phyloP scores from a whole-genome alignment of 2,888 invertebrate species.

The Ernsta delagoae region DNA sequence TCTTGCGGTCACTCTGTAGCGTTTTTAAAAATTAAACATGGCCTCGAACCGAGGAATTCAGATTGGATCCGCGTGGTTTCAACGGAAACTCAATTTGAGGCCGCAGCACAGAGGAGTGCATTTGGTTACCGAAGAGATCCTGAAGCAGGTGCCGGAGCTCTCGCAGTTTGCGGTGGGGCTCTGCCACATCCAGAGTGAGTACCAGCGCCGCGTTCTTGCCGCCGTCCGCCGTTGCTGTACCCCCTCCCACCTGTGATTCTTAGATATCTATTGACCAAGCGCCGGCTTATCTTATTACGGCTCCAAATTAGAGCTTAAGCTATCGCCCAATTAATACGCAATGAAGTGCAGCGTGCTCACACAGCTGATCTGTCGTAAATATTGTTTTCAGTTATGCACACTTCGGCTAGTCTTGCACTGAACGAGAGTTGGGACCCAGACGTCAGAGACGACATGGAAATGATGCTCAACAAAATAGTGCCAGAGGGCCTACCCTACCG shows the following conservation, averaged over 20 bases:
- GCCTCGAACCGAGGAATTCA: conserved; percentile 96
- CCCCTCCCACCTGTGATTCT: conserved; percentile 68
- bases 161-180: conserved; percentile 97
- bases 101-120: conserved; percentile 98
- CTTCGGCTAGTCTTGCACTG: conserved; percentile 98
- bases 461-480: conserved; percentile 99
- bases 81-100: conserved; percentile 97
- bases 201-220: conserved; percentile 65
- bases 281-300: conserved; percentile 34
- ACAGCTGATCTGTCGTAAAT: conserved; percentile 64
- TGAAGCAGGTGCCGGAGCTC: conserved; percentile 97
- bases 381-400: conserved; percentile 94
- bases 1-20: conserved; percentile 82
- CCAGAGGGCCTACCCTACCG: conserved; percentile 98
- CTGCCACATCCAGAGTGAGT: conserved; percentile 98
- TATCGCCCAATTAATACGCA: background rate
- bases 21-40: conserved; percentile 88
- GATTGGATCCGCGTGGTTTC: conserved; percentile 99
- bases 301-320: conserved; percentile 41
- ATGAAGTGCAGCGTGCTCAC: conserved; percentile 43
- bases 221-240: conserved; percentile 75
- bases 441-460: conserved; percentile 99
- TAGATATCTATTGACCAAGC: conserved; percentile 28
- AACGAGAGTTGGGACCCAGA: conserved; percentile 99
- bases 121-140: conserved; percentile 98